phyloP scores from a whole-genome alignment of 2,888 invertebrate species.

The Morpho helenor region DNA sequence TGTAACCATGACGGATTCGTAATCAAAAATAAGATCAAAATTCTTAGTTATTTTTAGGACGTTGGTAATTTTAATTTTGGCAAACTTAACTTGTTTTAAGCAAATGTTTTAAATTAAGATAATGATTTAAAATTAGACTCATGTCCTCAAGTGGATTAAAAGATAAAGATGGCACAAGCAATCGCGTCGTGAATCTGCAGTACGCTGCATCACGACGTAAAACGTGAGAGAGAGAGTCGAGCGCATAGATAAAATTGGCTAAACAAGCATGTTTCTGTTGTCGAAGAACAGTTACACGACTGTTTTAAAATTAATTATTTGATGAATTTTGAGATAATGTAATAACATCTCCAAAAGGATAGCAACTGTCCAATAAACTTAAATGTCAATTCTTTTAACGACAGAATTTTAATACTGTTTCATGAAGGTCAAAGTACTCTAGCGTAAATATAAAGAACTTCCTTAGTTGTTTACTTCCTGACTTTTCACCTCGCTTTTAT shows the following conservation, averaged over 20 bases:
- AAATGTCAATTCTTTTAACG: too few species aligned
- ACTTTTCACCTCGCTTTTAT: slow-evolving; percentile 3
- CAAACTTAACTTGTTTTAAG: too few species aligned
- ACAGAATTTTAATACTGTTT: too few species aligned
- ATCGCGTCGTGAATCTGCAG: slow-evolving; percentile 68
- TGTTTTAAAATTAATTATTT: slow-evolving; percentile 23
- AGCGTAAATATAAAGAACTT: not conserved
- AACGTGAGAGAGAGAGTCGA: slow-evolving; percentile 39
- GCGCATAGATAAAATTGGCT: slow-evolving; percentile 32
- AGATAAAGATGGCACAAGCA: slow-evolving; percentile 28
- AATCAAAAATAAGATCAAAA: too few species aligned
- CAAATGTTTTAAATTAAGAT: too few species aligned
- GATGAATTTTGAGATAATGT: slow-evolving; percentile 1
- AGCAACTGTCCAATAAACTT: not conserved
- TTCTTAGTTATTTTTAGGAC: too few species aligned
- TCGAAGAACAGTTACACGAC: slow-evolving; percentile 28
- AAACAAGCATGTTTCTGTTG: slow-evolving; percentile 29
- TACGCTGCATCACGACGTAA: slow-evolving; percentile 54
- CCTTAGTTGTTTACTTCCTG: not conserved
- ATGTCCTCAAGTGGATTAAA: too few species aligned
- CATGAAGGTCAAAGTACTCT: too few species aligned
- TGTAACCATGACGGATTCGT: too few species aligned
- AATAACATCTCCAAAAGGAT: not conserved
- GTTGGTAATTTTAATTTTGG: too few species aligned
- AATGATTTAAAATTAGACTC: too few species aligned